phyloP scores from a whole-genome alignment of 2,113 vertebrate species.

The Ammodytes dubius region DNA sequence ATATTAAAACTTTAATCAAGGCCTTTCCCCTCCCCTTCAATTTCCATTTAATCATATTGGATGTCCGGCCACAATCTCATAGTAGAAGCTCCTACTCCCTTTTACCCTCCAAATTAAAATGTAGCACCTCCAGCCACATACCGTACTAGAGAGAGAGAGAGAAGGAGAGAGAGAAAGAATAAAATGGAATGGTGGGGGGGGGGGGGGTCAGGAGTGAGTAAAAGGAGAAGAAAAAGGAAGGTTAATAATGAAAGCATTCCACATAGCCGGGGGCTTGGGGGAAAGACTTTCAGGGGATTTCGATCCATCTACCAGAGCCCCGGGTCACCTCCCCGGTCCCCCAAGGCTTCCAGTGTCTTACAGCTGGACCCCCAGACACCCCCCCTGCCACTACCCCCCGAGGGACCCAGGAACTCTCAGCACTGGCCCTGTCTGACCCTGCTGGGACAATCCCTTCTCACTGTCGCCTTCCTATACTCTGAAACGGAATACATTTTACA shows the following conservation, averaged over 20 bases:
- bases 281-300: conserved; percentile 64
- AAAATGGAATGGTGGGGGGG: neutral
- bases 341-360: conserved; percentile 48
- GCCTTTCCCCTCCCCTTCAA: neutral
- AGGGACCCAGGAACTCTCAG: conserved; percentile 38
- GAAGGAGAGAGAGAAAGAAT: neutral
- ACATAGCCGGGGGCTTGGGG: conserved; percentile 62
- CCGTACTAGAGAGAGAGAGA: conserved; percentile 46
- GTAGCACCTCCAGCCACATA: conserved; percentile 47
- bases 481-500: conserved; percentile 72
- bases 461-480: conserved; percentile 22
- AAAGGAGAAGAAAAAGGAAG: conserved; percentile 25
- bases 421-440: conserved; percentile 47
- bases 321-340: conserved; percentile 41
- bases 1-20: neutral
- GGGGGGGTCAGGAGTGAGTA: conserved; percentile 29
- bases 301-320: conserved; percentile 63
- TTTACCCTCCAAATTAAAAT: conserved; percentile 44
- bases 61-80: conserved; percentile 9
- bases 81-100: conserved; percentile 22
- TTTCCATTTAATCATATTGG: conserved; percentile 33
- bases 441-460: conserved; percentile 41
- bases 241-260: conserved; percentile 77
- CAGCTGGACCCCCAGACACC: conserved; percentile 58
- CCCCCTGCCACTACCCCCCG: conserved; percentile 37